Evolutionary conservation across 2,797 vertebrate genomes (phyloP).

Genomic region (Hephaestus fuliginosus): DNA sequence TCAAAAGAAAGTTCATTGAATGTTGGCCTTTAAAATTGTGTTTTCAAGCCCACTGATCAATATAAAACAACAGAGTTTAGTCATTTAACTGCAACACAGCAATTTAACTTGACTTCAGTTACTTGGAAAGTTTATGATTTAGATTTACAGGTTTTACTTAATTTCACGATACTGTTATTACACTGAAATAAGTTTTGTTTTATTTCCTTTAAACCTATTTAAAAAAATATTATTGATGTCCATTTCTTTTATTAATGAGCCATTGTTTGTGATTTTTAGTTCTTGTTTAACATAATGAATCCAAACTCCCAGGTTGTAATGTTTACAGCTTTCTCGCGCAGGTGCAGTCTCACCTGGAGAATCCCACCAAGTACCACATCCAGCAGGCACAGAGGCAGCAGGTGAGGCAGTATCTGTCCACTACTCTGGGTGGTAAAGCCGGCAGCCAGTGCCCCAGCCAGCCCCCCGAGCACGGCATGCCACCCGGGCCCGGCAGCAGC

Average conservation of each 20-base stretch:
- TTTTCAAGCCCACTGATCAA: neutral
- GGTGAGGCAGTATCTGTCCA: slow-evolving; percentile 98
- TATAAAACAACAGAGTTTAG: neutral
- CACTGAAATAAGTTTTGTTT: neutral
- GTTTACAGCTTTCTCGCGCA: slow-evolving; percentile 55
- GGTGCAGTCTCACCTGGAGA: slow-evolving; percentile 98
- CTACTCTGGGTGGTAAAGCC: slow-evolving; percentile 93
- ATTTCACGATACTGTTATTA: neutral
- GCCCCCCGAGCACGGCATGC: slow-evolving; percentile 95
- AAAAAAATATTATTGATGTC: neutral
- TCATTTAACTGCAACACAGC: neutral
- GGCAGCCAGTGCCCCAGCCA: slow-evolving; percentile 93
- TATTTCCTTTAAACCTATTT: neutral
- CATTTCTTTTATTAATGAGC: neutral
- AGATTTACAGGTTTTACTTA: neutral
- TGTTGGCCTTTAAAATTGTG: neutral
- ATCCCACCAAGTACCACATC: slow-evolving; percentile 95
- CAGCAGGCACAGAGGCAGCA: slow-evolving; percentile 97
- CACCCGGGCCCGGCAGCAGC: slow-evolving; percentile 93
- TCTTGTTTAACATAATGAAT: neutral
- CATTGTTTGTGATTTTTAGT: neutral
- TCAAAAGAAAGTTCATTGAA: neutral
- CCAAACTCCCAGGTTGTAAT: neutral
- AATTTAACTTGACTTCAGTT: neutral
- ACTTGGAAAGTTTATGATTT: neutral